Percentiles rank a stretch among this genome's conserved stretches.
Evolutionary conservation across 1,140 invertebrate species (phyloP).

Genomic region (Galendromus occidentalis): DNA sequence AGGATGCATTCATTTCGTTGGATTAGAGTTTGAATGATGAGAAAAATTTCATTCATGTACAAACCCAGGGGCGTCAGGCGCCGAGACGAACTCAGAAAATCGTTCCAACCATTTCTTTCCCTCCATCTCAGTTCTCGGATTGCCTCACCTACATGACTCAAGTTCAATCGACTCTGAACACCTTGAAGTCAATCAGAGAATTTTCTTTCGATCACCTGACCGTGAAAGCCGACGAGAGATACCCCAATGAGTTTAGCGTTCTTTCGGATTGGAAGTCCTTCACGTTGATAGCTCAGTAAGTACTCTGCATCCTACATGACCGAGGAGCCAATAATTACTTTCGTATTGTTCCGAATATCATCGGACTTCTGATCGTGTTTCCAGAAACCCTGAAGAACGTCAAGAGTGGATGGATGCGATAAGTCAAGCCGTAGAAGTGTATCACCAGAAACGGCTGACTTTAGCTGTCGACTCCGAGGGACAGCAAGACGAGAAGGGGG

Average conservation of each 20-base stretch:
- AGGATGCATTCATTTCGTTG: no score
- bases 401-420: conserved; percentile 44
- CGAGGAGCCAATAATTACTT: background rate
- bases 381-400: conserved; percentile 36
- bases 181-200: conserved; percentile 38
- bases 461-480: conserved; percentile 23
- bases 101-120: conserved; percentile 15
- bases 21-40: no score
- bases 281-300: conserved; percentile 41
- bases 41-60: no score
- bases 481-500: background rate
- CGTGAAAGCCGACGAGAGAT: conserved; percentile 33
- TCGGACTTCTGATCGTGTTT: conserved; percentile 16
- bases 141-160: conserved; percentile 41
- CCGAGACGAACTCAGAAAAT: no score
- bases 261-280: conserved; percentile 43
- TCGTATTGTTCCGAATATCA: background rate
- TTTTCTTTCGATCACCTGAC: conserved; percentile 41
- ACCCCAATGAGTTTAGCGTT: conserved; percentile 39
- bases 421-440: conserved; percentile 40
- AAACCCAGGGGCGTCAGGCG: no score
- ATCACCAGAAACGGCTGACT: conserved; percentile 33
- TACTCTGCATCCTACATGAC: conserved; percentile 13
- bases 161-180: conserved; percentile 22
- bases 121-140: conserved; percentile 44